Evolutionary conservation across 92 coral and sea anemone species (phyloP).

Genomic region (Desmophyllum pertusum): DNA sequence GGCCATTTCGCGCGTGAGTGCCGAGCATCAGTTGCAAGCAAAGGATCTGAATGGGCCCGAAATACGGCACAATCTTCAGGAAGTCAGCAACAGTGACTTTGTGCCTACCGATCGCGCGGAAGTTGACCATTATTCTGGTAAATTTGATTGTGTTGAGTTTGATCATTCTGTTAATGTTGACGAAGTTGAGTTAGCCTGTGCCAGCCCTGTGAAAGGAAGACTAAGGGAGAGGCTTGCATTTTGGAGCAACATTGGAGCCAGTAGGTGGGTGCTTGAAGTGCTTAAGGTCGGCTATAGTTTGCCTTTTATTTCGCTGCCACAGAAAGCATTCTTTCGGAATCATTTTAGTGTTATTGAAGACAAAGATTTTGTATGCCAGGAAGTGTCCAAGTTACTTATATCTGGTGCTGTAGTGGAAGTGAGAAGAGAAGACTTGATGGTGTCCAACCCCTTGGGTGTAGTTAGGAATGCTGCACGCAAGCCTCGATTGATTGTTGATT

Average conservation of each 20-base stretch:
- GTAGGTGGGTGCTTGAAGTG: conserved; percentile 24
- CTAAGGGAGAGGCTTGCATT: conserved; percentile 49
- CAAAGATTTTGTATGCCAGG: conserved; percentile 48
- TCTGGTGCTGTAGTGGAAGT: conserved; percentile 55
- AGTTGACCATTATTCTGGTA: too few species aligned
- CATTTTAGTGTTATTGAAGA: conserved; percentile 36
- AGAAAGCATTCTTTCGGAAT: conserved; percentile 13
- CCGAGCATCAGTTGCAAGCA: too few species aligned
- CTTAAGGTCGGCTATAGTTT: conserved; percentile 49
- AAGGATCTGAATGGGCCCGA: too few species aligned
- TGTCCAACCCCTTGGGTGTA: conserved; percentile 53
- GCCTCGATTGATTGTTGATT: background rate
- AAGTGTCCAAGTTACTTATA: conserved; percentile 43
- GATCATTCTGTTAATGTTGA: background rate
- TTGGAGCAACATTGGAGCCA: conserved; percentile 48
- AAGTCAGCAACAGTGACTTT: too few species aligned
- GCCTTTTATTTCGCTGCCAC: conserved; percentile 55
- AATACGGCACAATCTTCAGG: too few species aligned
- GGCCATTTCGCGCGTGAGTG: too few species aligned
- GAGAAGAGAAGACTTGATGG: conserved; percentile 29
- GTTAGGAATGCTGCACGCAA: background rate
- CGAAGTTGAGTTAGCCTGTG: conserved; percentile 40
- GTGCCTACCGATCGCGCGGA: too few species aligned
- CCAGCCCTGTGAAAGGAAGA: conserved; percentile 49
- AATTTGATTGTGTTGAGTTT: too few species aligned